Evolutionary conservation across 1,140 invertebrate species (phyloP), one percentile per base, ranked within the genome.

Genomic region (Coptotermes formosanus): DNA sequence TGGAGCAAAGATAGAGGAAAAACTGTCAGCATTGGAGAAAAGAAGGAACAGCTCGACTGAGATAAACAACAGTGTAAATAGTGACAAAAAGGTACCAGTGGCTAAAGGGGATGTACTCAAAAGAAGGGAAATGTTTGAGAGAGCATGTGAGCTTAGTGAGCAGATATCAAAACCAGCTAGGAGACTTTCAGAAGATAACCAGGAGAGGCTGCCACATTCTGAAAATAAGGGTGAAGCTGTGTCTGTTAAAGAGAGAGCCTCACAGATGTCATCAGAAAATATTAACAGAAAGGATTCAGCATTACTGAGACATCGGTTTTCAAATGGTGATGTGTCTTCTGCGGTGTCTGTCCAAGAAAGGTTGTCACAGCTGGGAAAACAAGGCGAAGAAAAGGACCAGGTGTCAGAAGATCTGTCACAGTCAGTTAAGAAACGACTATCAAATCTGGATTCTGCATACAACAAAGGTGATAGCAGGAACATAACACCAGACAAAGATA

Each of bases 41-140:
- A 85, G 85, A 44, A 85, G 85, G 64, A 4, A 23, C 38, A 59
- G 48, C 14, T 32, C 45, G 4, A 75, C 85, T 38, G 85, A 85
- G 19, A 0, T 84, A 16, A 59, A 59, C 59, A 81, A 25, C n/a
- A 85, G 32, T 55, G 14, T n/a, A 44, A 48, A 82, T 64, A 75
- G 8, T 75, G 64, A 30, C n/a, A 75, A 30, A 30, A 85, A 75
- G 69, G 43, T 94, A 87, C 91, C 92, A 87, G 90, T 95, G 81
- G 95, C 95, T 14, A 97, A 97, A 91, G 95, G 97, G 12, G 95
- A 97, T 89, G 95, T 97, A 87, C 93, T 94, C 83, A 96, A 97
- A 90, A 92, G 96, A 88, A 94, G 96, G 88, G 95, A 96, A 90
- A 93, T 97, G 82, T 97, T 97, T 88, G 59, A 86, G 88, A 82